Conservation (phyloP, 1,140 invertebrate genomes). For the Nylanderia fulva region DNA sequence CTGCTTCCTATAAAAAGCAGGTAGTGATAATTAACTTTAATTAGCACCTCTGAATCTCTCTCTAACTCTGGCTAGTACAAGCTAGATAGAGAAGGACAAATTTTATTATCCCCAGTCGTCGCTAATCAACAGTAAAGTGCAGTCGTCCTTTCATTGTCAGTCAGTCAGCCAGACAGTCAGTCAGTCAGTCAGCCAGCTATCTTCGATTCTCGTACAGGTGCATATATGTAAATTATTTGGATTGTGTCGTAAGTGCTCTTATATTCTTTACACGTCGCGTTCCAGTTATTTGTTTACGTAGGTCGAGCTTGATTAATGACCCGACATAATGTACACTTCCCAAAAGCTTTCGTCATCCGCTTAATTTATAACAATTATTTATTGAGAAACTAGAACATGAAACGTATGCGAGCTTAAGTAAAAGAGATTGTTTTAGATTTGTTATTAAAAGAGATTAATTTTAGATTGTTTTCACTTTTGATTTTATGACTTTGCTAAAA, state of each 20-base stretch:
- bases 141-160: neutral
- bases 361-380: constrained; percentile 31
- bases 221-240: neutral
- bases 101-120: constrained; percentile 11
- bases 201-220: constrained; percentile 13
- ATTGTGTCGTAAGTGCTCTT: neutral
- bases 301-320: constrained; percentile 23
- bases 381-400: neutral
- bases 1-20: neutral
- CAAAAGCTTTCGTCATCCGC: constrained; percentile 5
- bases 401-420: neutral
- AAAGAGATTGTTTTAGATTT: neutral
- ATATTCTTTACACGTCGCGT: neutral
- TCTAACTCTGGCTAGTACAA: neutral
- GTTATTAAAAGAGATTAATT: constrained; percentile 3
- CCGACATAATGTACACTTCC: neutral
- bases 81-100: constrained; percentile 15
- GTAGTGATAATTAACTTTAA: constrained; percentile 36
- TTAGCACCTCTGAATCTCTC: constrained; percentile 32
- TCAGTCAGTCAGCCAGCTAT: neutral
- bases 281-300: neutral
- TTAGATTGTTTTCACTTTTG: neutral
- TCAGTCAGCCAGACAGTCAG: neutral
- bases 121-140: constrained; percentile 40
- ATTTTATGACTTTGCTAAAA: neutral